Conservation (phyloP, 92 coral and sea anemone species). For the Zoanthus gigantus region DNA sequence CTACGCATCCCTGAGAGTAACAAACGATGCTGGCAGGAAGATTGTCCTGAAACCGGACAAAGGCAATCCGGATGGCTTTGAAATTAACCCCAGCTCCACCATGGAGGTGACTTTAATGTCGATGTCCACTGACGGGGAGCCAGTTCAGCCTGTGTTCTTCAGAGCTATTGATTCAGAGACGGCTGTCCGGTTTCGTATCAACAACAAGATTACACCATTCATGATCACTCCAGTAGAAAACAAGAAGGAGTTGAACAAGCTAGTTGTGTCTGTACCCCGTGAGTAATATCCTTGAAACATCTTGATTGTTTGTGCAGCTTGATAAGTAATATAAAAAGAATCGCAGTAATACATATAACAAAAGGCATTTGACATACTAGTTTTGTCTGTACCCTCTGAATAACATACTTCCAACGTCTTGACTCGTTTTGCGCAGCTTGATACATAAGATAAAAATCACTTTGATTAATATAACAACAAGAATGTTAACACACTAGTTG, state of each 20-base stretch:
- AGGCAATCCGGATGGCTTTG: constrained; percentile 89
- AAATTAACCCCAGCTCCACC: constrained; percentile 82
- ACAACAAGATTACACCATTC: constrained; percentile 79
- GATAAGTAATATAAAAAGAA: neutral
- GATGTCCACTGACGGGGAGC: constrained; percentile 93
- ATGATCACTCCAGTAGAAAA: constrained; percentile 85
- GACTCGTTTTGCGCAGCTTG: too few species aligned
- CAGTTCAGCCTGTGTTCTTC: constrained; percentile 86
- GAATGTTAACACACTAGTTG: constrained; percentile 78
- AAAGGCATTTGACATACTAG: too few species aligned
- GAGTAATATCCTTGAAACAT: constrained; percentile 33
- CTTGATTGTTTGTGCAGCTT: neutral
- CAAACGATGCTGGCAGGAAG: constrained; percentile 94
- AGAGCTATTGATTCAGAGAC: constrained; percentile 86
- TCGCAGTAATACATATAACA: too few species aligned
- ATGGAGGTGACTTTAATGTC: constrained; percentile 96
- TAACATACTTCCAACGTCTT: too few species aligned
- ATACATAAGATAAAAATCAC: too few species aligned
- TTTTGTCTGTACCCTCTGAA: too few species aligned
- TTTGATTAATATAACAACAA: constrained; percentile 50
- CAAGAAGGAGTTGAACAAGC: constrained; percentile 79
- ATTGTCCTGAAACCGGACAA: constrained; percentile 88
- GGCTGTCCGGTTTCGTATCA: constrained; percentile 76
- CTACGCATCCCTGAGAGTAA: constrained; percentile 90
- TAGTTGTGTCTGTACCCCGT: constrained; percentile 89